Base-by-base conservation (phyloP, 2,113 vertebrate genomes). In the Seriola rivoliana region DNA sequence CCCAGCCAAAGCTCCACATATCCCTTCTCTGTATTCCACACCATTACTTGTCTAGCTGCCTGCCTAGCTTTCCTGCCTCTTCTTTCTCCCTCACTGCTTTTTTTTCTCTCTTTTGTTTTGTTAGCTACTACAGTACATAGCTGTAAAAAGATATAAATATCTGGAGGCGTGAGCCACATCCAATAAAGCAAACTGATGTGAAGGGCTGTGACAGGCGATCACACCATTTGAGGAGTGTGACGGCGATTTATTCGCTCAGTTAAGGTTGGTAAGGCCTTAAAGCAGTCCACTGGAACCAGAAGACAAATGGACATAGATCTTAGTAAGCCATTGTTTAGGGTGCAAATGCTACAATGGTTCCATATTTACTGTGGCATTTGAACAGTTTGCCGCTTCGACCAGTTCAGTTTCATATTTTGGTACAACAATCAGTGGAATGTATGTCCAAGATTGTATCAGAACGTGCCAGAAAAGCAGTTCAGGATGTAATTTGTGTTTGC, bases 121-220 rank as follows among this genome's bases (percentile, higher is more conserved):
- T 85, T 88, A 68, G 79, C 85, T 75, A 81, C 72, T 78, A 83
- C 84, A 78, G 80, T 71, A 85, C 73, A 71, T 36, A 84, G 90
- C 88, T 81, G 86, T 88, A 90, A 90, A 91, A 82, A 82, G 81
- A 94, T 93, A 93, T 90, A 94, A 94, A 94, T 94, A 94, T 91
- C 92, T 77, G 68, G 75, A 93, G 93, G 93, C 85, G 23, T 82
- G 87, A 85, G 92, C 88, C 77, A 86, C 88, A 83, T 88, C 87
- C 90, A 92, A 91, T 92, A 93, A 94, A 93, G 80, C 58, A 89
- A 85, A 89, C 79, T 75, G 90, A 93, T 89, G 91, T 93, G 93
- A 93, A 80, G 82, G 78, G 79, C 71, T 76, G 90, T 93, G 94
- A 92, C 93, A 92, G 90, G 68, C 84, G 73, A 91, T 92, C 93